These are phyloP conservation scores for Thymelicus acteon DNA, from an alignment of 2,888 invertebrate genomes.

Conservation along the genomic window DNA sequence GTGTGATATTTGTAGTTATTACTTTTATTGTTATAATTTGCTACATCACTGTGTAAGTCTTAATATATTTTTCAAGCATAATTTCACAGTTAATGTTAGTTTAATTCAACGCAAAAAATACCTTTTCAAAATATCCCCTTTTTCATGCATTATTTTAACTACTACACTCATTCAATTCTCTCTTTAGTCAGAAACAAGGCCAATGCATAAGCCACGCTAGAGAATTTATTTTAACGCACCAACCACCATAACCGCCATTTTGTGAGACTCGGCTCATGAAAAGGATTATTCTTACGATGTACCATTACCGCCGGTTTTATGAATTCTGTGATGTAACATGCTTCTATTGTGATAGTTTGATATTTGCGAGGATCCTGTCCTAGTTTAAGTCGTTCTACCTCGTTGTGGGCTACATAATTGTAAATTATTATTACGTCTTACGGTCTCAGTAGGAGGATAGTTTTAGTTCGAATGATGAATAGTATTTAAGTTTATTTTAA, in stretches of 20 bases:
- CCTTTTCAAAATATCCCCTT: no score
- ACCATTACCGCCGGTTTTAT: slow-evolving; percentile 28
- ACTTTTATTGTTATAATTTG: no score
- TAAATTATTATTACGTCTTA: slow-evolving; percentile 6
- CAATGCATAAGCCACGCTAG: slow-evolving; percentile 2
- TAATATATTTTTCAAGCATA: no score
- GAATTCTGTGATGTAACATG: slow-evolving; percentile 30
- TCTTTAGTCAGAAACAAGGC: neutral
- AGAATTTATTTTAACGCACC: slow-evolving; percentile 22
- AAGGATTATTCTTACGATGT: slow-evolving; percentile 30
- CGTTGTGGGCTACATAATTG: slow-evolving; percentile 1
- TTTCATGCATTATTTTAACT: no score
- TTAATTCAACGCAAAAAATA: no score
- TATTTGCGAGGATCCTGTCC: neutral
- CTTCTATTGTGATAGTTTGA: slow-evolving; percentile 24
- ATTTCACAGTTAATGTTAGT: no score
- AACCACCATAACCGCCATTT: slow-evolving; percentile 21
- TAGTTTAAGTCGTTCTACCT: neutral
- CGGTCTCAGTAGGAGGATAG: slow-evolving; percentile 2
- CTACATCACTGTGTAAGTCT: no score
- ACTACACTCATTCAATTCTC: neutral
- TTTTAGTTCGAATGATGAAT: slow-evolving; percentile 1
- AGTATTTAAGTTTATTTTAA: slow-evolving; percentile 10
- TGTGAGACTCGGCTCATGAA: slow-evolving; percentile 28
- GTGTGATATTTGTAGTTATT: no score